Evolutionary conservation across 1,140 invertebrate species (phyloP), one percentile per base, ranked within the genome.

Genomic region (Thaumatotibia leucotreta): DNA sequence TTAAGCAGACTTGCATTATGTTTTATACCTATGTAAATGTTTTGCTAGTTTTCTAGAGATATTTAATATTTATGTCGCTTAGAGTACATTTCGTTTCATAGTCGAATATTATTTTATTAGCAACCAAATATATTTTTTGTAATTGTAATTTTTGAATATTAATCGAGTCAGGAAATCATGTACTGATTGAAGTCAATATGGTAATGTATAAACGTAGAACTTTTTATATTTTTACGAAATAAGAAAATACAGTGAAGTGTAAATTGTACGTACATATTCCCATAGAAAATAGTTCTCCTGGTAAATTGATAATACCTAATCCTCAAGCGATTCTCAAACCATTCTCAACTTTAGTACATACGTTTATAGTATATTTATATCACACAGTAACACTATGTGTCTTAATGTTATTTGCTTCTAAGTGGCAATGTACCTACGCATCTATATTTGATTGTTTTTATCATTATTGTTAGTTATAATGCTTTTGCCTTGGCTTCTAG

Each of bases 201-300:
- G 29, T 58, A 58, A 58, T 58, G 52, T 58, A 58, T 29, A 58
- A 58, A 58, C 14, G 52, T 58, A 58, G 52, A 58, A 17, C n/a
- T 58, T 58, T 58, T 54, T 54, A 54, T 54, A 24, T 54, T 54
- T 58, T 58, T 58, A 58, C 52, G 23, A 58, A 29, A 27, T 29
- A 20, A 6, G 20, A 58, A 58, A 14, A 6, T n/a, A 29, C n/a
- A 6, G 50, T 54, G 39, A 45, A 17, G 9, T 45, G n/a, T n/a
- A 35, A 35, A n/a, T n/a, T n/a, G n/a, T n/a, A 35, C n/a, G 14
- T 20, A n/a, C 11, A 39, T 39, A 39, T 39, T 39, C 14, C 35
- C n/a, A 39, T 39, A 39, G 35, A 39, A 35, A 2, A 9, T 32
- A 32, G 11, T n/a, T n/a, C n/a, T n/a, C n/a, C n/a, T n/a, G n/a